Percentiles rank a stretch among this genome's conserved stretches.
Conservation (phyloP, 2,113 vertebrate genomes). For the Cardinalis cardinalis region DNA sequence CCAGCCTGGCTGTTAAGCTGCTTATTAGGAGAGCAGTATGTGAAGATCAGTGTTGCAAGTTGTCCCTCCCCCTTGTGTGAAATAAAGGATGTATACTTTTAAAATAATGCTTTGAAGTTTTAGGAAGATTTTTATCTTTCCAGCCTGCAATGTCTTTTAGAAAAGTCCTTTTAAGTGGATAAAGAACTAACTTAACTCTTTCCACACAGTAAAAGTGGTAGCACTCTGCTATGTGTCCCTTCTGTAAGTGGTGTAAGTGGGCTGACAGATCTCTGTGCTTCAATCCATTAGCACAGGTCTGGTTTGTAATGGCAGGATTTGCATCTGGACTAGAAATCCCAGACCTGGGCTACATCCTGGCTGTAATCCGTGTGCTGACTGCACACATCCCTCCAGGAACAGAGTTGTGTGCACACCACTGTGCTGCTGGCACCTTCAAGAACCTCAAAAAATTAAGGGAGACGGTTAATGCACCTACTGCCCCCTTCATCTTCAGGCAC, state of each 20-base stretch:
- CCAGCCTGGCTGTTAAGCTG: neutral
- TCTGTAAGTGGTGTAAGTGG: neutral
- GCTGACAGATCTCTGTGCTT: neutral
- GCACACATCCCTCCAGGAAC: neutral
- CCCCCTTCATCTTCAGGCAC: neutral
- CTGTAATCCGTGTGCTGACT: neutral
- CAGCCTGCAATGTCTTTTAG: neutral
- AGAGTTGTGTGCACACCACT: neutral
- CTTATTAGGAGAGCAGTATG: neutral
- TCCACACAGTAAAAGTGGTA: neutral
- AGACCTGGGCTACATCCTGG: neutral
- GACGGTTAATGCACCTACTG: neutral
- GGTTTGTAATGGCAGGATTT: neutral
- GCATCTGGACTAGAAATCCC: neutral
- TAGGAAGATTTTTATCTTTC: neutral
- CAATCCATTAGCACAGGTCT: neutral
- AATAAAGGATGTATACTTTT: neutral
- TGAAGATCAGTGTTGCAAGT: neutral
- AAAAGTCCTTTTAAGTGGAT: neutral
- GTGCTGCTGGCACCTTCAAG: neutral
- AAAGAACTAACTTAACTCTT: neutral
- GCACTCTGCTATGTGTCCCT: neutral
- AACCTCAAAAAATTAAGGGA: neutral
- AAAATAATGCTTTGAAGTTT: neutral
- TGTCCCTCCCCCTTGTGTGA: neutral